Conservation (phyloP, 2,113 vertebrate species). For the Nicator chloris region DNA sequence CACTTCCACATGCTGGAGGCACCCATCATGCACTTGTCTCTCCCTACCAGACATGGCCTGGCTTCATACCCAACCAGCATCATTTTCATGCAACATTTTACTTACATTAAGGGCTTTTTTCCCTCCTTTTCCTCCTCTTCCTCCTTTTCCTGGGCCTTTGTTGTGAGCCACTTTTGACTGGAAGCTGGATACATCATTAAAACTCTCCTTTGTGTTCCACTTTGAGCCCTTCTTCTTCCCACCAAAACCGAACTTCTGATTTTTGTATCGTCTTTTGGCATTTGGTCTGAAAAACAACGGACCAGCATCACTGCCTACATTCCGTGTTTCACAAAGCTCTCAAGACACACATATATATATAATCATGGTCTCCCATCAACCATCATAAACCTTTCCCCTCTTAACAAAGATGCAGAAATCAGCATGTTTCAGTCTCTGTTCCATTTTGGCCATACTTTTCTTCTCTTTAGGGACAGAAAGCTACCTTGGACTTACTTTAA, state of each 20-base stretch:
- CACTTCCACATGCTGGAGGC: background rate
- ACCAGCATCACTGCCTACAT: background rate
- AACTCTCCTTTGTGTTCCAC: constrained; percentile 94
- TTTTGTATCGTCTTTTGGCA: constrained; percentile 90
- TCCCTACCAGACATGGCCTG: background rate
- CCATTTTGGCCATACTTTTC: background rate
- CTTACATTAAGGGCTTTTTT: constrained; percentile 79
- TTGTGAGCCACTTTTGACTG: constrained; percentile 81
- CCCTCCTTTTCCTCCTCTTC: constrained; percentile 66
- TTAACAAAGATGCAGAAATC: background rate
- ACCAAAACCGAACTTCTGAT: constrained; percentile 95
- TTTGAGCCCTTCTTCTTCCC: constrained; percentile 95
- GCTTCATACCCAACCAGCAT: background rate
- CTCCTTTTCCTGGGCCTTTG: constrained; percentile 69
- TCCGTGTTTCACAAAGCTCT: background rate
- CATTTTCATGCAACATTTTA: background rate
- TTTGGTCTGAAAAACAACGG: constrained; percentile 73
- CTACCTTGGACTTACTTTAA: background rate
- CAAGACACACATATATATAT: background rate
- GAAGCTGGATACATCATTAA: constrained; percentile 89
- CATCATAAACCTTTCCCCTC: background rate
- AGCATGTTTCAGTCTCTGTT: background rate
- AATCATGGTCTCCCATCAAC: background rate
- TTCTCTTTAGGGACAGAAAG: background rate
- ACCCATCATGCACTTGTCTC: background rate